Base-by-base conservation (phyloP, 2,888 invertebrate genomes). In the Sabatieria punctata region DNA sequence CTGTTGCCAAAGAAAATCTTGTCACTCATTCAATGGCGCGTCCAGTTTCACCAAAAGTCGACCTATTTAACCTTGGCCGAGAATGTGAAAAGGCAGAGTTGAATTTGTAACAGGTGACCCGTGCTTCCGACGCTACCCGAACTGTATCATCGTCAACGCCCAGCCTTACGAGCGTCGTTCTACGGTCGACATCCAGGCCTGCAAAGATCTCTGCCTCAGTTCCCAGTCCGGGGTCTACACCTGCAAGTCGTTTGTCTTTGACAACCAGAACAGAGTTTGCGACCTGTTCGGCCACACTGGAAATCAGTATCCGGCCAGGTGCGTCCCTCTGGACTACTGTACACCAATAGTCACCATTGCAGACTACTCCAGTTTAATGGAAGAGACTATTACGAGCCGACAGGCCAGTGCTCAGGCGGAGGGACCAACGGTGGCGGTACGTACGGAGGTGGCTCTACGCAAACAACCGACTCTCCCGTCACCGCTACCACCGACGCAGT, bases 231-330 rank as follows among this genome's bases (percentile, higher is more conserved):
- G 60, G 13, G 55, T 57, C 41, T 63, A 60, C 51, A 55, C 53
- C 41, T 64, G 63, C 42, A 53, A 59, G 13, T 60, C 63, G 1
- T 63, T 64, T 45, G 63, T 64, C 26, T 64, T 58, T 49, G 63
- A 64, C 51, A 60, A 60, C 43, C 49, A 58, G 22, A 63, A 64
- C 50, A 42, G 15, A 22, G 56, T 63, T 4, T 64, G 64, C 47
- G 64, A 64, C 39, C 54, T 64, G 1, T 64, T 64, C 50, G 61
- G 60, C 4, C 64, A 64, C 40, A 59, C 60, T 19, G 63, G 63
- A 6, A 59, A 58, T 41, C 57, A 55, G 35, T 47, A 54, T 1
- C 60, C 60, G 2, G 56, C 58, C 23, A 51, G 55, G 47, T 50
- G 19, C 4, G 18, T 37, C 30, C 37, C 37, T 30, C 15, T 30